These are phyloP conservation scores for Saturnia pavonia DNA, from an alignment of 2,888 invertebrate genomes.

Conservation along the genomic window DNA sequence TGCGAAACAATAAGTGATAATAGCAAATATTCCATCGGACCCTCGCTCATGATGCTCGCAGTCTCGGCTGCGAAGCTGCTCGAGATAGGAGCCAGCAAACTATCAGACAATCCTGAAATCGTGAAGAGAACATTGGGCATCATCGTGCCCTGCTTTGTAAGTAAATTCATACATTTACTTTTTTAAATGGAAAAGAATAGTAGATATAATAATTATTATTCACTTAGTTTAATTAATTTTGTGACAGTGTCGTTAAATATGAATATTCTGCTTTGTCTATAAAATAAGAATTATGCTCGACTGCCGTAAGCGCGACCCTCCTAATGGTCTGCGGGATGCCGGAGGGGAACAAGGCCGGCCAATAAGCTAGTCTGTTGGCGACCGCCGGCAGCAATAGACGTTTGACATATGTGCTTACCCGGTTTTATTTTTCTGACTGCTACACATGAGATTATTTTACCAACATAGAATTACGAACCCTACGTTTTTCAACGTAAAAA, in stretches of 20 bases:
- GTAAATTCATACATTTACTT: slow-evolving; percentile 29
- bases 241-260: background rate
- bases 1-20: slow-evolving; percentile 71
- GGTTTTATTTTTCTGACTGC: too few species aligned
- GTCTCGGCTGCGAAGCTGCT: slow-evolving; percentile 71
- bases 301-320: too few species aligned
- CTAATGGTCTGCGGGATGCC: too few species aligned
- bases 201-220: background rate
- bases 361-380: too few species aligned
- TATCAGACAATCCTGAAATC: slow-evolving; percentile 83
- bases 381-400: too few species aligned
- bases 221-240: background rate
- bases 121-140: slow-evolving; percentile 85
- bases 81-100: slow-evolving; percentile 63
- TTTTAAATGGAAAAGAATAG: background rate
- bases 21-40: slow-evolving; percentile 65
- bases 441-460: too few species aligned
- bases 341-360: too few species aligned
- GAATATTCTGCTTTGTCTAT: background rate
- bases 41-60: slow-evolving; percentile 72
- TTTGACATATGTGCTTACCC: too few species aligned
- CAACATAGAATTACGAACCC: too few species aligned
- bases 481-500: too few species aligned
- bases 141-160: slow-evolving; percentile 87
- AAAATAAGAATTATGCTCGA: background rate